Base-by-base conservation (phyloP, 2,797 vertebrate species). In the Coregonus ussuriensis region DNA sequence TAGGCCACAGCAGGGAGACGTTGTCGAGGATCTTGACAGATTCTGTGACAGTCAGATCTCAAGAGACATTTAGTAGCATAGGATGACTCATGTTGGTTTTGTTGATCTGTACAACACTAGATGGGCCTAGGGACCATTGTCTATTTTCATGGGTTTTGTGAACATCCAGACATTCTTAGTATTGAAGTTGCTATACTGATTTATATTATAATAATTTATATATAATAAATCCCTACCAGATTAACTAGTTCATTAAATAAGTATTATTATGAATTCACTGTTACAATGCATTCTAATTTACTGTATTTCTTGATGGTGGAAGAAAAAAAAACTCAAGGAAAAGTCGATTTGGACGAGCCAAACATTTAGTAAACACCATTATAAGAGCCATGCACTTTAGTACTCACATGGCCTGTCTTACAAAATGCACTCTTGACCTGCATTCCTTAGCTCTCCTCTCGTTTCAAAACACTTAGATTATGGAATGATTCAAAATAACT, bases 361-460 rank as follows among this genome's bases (percentile, higher is more conserved):
- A 82, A 77, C 90, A 89, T 93, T 93, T 92, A 93, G 84, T 93
- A 89, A 85, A 90, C 87, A 89, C 84, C 35, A 63, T 77, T 85
- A 77, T 84, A 83, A 77, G 79, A 77, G 79, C 90, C 91, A 93
- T 92, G 91, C 92, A 90, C 84, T 89, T 52, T 9, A 21, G 11
- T 21, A 72, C 51, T 25, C 29, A 35, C 37, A 47, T 65, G 62
- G 21, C 11, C 21, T 18, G 41, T 13, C 29, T 47, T 65, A 51
- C 33, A 77, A 47, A 47, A 73, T 37, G 79, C 59, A 35, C 13
- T 51, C 56, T 11, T 71, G 65, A 65, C 11, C 78, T 65, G 56
- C 74, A 67, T 72, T 47, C 74, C 25, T 52, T 68, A 86, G 83
- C 87, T 89, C 63, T 47, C 9, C 41, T 47, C 88, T 79, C 59